phyloP scores from a whole-genome alignment of 2,113 vertebrate genomes.

The Urocolius indicus region DNA sequence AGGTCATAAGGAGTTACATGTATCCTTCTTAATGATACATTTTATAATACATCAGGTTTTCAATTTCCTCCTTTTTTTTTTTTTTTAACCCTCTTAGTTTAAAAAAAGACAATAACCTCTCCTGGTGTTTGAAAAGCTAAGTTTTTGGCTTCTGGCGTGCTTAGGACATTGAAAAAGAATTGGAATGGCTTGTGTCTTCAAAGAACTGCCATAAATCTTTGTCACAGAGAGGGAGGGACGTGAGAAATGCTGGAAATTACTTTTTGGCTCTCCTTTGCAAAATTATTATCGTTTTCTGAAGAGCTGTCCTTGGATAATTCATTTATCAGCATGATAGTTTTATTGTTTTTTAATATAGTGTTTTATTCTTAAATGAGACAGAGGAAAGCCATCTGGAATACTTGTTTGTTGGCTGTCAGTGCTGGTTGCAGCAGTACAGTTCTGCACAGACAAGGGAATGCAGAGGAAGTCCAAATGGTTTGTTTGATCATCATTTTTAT shows the following conservation, averaged over 20 bases:
- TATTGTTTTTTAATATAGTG: conserved; percentile 24
- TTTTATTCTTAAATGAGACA: conserved; percentile 3
- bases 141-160: background rate
- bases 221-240: background rate
- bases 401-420: background rate
- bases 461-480: background rate
- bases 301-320: background rate
- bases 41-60: background rate
- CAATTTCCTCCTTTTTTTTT: background rate
- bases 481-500: conserved; percentile 27
- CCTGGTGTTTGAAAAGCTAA: background rate
- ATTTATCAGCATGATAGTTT: conserved; percentile 35
- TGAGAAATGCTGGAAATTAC: background rate
- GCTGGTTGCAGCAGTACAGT: background rate
- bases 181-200: background rate
- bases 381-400: conserved; percentile 24
- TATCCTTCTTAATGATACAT: background rate
- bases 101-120: background rate
- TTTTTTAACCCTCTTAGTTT: background rate
- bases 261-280: background rate
- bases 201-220: conserved; percentile 12
- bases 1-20: background rate
- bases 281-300: conserved; percentile 17
- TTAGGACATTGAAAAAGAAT: background rate
- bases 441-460: background rate